Evolutionary conservation across 2,113 vertebrate species (phyloP).

Genomic region (Chascanopsetta lugubris): DNA sequence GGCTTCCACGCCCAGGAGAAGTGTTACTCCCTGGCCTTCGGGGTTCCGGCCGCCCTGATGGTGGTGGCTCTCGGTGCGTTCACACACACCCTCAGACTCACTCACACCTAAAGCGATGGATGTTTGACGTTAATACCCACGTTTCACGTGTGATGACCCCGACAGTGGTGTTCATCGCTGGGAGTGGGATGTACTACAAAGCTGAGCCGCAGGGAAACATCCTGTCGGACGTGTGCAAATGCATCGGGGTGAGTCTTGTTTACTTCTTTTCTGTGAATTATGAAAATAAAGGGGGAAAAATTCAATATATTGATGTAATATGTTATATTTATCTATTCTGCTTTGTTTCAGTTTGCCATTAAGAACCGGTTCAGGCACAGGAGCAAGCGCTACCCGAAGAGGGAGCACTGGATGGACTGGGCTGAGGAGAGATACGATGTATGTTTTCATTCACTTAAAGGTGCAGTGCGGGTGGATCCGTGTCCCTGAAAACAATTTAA

Average conservation of each 20-base stretch:
- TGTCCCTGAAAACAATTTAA: too few species aligned
- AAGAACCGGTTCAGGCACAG: conserved; percentile 89
- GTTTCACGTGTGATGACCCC: conserved; percentile 34
- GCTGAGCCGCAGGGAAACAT: conserved; percentile 89
- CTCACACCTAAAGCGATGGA: background rate
- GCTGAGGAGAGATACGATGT: conserved; percentile 91
- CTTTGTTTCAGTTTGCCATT: conserved; percentile 89
- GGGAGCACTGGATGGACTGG: conserved; percentile 97
- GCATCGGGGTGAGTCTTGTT: conserved; percentile 87
- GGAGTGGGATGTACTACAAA: conserved; percentile 93
- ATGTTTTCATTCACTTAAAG: conserved; percentile 50
- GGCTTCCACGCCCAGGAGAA: conserved; percentile 85
- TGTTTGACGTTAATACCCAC: background rate
- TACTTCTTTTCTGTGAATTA: too few species aligned
- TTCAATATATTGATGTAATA: too few species aligned
- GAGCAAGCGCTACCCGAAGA: conserved; percentile 84
- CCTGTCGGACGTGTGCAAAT: conserved; percentile 87
- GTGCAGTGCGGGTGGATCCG: too few species aligned
- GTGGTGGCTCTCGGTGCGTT: conserved; percentile 84
- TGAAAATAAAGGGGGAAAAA: too few species aligned
- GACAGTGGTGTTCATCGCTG: conserved; percentile 89
- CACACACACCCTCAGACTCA: background rate
- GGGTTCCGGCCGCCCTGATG: conserved; percentile 93
- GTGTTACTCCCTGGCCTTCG: conserved; percentile 94
- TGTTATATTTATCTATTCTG: too few species aligned